A percentile compares a stretch with the other conserved stretches of the same genome.
These are phyloP conservation scores for Chloropsis cyanopogon DNA, from an alignment of 2,113 vertebrate genomes.

Conservation along the genomic window DNA sequence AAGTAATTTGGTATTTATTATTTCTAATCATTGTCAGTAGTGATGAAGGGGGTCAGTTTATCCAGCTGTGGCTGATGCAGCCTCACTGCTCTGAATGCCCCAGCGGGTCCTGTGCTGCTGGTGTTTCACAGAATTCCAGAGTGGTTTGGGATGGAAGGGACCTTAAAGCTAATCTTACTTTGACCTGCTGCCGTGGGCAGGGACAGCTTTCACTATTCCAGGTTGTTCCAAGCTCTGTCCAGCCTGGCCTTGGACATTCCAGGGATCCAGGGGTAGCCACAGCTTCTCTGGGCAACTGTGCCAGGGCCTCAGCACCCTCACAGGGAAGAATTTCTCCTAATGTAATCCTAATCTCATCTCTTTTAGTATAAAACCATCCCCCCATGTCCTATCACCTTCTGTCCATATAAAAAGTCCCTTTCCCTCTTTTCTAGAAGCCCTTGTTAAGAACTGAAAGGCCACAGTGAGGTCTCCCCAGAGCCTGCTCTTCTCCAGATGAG, in stretches of 20 bases:
- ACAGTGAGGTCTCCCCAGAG: background rate
- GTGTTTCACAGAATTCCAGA: background rate
- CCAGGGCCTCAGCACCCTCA: background rate
- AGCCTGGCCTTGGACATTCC: accelerated
- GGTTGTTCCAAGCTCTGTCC: accelerated
- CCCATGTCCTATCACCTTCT: background rate
- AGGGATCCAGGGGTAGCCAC: background rate
- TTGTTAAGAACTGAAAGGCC: background rate
- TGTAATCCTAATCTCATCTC: background rate
- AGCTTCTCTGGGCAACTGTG: background rate
- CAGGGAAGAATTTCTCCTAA: background rate
- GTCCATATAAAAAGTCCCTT: background rate
- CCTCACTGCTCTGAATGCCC: background rate
- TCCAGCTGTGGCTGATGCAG: background rate
- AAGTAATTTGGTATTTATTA: background rate
- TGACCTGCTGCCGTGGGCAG: background rate
- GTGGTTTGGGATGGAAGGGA: background rate
- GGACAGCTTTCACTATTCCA: accelerated
- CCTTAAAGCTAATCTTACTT: background rate
- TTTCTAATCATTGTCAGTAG: background rate
- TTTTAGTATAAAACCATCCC: background rate
- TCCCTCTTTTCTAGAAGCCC: background rate
- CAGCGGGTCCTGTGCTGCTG: background rate
- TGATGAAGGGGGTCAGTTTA: background rate
- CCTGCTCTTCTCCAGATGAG: background rate